Percentiles rank a stretch among this genome's conserved stretches.
Evolutionary conservation across 2,888 invertebrate genomes (phyloP).

Genomic region (Tribolium freemani): DNA sequence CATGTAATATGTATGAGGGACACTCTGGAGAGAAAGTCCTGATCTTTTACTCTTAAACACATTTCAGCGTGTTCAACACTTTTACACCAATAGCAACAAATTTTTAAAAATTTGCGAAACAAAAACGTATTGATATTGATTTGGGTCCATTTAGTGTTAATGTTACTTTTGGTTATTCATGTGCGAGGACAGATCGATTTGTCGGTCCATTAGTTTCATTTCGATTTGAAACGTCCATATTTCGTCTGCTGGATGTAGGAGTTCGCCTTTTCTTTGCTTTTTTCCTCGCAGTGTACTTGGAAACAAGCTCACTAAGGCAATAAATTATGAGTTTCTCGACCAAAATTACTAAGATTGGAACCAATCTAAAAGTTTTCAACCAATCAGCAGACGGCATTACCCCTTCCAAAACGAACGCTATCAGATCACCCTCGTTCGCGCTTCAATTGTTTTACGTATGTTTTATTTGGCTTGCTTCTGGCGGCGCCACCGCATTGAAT

Average conservation of each 20-base stretch:
- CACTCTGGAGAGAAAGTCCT: conserved; percentile 48
- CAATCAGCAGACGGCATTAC: conserved; percentile 64
- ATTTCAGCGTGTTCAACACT: neutral
- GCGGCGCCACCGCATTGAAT: conserved; percentile 55
- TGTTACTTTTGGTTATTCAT: neutral
- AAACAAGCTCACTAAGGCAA: conserved; percentile 60
- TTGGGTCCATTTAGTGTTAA: too few species aligned
- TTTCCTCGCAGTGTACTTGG: conserved; percentile 54
- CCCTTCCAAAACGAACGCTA: conserved; percentile 51
- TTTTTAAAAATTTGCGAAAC: neutral
- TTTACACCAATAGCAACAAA: neutral
- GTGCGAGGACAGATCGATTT: neutral
- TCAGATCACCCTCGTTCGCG: conserved; percentile 50
- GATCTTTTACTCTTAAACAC: conserved; percentile 21
- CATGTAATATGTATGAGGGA: conserved; percentile 69
- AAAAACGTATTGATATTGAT: too few species aligned
- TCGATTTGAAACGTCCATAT: conserved; percentile 8
- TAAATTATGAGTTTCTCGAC: conserved; percentile 67
- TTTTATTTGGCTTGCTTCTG: conserved; percentile 57
- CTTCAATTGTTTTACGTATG: conserved; percentile 61
- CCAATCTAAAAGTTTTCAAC: conserved; percentile 67
- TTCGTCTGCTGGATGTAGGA: conserved; percentile 3
- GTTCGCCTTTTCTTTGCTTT: conserved; percentile 27
- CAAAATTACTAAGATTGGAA: conserved; percentile 67
- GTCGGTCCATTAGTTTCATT: neutral